Evolutionary conservation across 2,888 invertebrate genomes (phyloP), one percentile per base, ranked within the genome.

Genomic region (Zele albiditarsus): DNA sequence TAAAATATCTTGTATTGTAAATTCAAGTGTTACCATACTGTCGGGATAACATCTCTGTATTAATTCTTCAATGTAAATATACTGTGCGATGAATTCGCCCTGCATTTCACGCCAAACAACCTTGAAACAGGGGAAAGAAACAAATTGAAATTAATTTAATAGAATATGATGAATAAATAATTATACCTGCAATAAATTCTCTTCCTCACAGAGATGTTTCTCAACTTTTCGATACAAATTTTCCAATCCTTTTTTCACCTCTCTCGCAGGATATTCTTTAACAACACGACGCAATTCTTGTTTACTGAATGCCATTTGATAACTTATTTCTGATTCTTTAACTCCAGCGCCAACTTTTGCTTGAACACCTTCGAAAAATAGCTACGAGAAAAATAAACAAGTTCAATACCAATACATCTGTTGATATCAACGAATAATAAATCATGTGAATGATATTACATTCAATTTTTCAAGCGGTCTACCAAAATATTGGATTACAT

Each of bases 91-190:
- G 90, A 99, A 99, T 91, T 99, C 98, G 89, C 98, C 97, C 91
- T 99, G 98, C 98, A 99, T 98, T 84, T 98, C 97, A 87, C 97
- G 94, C 99, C 99, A 99, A 75, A 99, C 99, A 69, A 99, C 99
- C 93, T 96, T 8, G 85, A 85, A 53, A n/a, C n/a, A 46, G n/a
- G 16, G 1, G n/a, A 3, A n/a, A 46, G 16, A 14, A n/a, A 86
- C 57, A 3, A 16, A 46, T 3, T n/a, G n/a, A 33, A 33, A 46
- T 16, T n/a, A 14, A n/a, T 16, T 3, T 16, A 46, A n/a, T n/a
- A 42, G 20, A 20, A 8, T 20, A 0, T 49, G 12, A 46, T n/a
- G 2, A 38, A 25, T 74, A 65, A 38, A 42, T n/a, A 46, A 62
- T 14, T 25, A 49, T 80, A 88, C 88, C 92, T 97, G 96, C 84